Base-by-base conservation (phyloP, 2,888 invertebrate species). In the Odontocerum albicorne region DNA sequence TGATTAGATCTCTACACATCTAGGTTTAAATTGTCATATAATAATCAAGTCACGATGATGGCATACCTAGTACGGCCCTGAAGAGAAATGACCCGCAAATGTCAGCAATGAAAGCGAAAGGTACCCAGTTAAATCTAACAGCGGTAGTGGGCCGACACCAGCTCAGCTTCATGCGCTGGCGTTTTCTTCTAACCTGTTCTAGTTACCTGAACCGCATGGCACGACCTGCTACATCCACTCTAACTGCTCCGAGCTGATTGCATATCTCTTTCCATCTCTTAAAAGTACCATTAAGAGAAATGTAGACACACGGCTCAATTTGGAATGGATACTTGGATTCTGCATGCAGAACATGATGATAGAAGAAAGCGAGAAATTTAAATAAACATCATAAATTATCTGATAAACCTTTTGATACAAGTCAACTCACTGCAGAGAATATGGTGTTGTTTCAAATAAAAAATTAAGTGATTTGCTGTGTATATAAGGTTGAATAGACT, bases 71-170 rank as follows among this genome's bases (percentile, higher is more conserved):
- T 45, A 32, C 45, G 45, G 32, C 4, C 12, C 45, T 33, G 31
- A 45, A 39, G 45, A 45, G 52, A 45, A 52, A 45, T 52, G 52
- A 44, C 45, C 39, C 10, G 45, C 12, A 45, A 32, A 22, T 21
- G 43, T 19, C 46, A 39, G 39, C 47, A 36, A 49, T 49, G 57
- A 57, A 57, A 57, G 50, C 57, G 57, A 57, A 57, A 57, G 57
- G 57, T 36, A 57, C 20, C 47, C 6, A 44, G 6, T 32, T 13
- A 32, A 47, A 47, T 22, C 27, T 27, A n/a, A n/a, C n/a, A n/a
- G n/a, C n/a, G n/a, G n/a, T 27, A 27, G 27, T 27, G 27, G 27
- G 6, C 27, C 27, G 27, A 7, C 10, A n/a, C n/a, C 27, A 4
- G 27, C 27, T 27, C n/a, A 27, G 10, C 27, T 7, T 27, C 27